Percentiles rank a stretch among this genome's conserved stretches.
phyloP scores from a whole-genome alignment of 2,888 invertebrate species.

The Craniophora ligustri region DNA sequence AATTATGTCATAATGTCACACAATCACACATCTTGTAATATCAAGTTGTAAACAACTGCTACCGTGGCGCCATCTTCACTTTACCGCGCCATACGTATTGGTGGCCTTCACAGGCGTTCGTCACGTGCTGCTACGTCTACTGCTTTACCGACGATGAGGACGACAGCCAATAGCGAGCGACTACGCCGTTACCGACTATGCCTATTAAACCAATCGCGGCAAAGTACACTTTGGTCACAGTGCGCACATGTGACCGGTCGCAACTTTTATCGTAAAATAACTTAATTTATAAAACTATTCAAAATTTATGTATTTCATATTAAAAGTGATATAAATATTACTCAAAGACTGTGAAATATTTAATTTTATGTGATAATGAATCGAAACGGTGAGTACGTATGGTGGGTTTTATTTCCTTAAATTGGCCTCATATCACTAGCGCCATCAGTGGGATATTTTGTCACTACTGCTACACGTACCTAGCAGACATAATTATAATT shows the following conservation, averaged over 20 bases:
- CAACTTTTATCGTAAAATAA: slow-evolving; percentile 47
- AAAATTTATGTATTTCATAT: slow-evolving; percentile 38
- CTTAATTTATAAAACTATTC: slow-evolving; percentile 38
- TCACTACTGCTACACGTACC: slow-evolving; percentile 14
- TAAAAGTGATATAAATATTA: slow-evolving; percentile 31
- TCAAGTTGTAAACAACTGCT: slow-evolving; percentile 70
- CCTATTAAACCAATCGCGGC: slow-evolving; percentile 68
- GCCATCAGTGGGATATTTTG: slow-evolving; percentile 50
- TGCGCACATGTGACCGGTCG: slow-evolving; percentile 82
- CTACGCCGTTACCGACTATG: slow-evolving; percentile 62
- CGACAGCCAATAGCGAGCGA: slow-evolving; percentile 63
- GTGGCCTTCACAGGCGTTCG: slow-evolving; percentile 58
- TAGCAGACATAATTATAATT: background rate
- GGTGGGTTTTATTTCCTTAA: slow-evolving; percentile 42
- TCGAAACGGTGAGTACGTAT: slow-evolving; percentile 74
- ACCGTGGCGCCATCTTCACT: slow-evolving; percentile 69
- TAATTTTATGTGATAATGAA: slow-evolving; percentile 66
- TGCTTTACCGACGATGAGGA: slow-evolving; percentile 64
- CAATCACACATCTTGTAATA: too few relatives aligned
- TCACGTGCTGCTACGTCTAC: slow-evolving; percentile 72
- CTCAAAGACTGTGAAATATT: slow-evolving; percentile 24
- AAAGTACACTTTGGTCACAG: slow-evolving; percentile 66
- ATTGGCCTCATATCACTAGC: slow-evolving; percentile 52
- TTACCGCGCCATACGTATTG: slow-evolving; percentile 17
- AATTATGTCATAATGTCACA: slow-evolving; percentile 83